Evolutionary conservation across 2,888 invertebrate genomes (phyloP).

Genomic region (Cheiracanthium punctorium): DNA sequence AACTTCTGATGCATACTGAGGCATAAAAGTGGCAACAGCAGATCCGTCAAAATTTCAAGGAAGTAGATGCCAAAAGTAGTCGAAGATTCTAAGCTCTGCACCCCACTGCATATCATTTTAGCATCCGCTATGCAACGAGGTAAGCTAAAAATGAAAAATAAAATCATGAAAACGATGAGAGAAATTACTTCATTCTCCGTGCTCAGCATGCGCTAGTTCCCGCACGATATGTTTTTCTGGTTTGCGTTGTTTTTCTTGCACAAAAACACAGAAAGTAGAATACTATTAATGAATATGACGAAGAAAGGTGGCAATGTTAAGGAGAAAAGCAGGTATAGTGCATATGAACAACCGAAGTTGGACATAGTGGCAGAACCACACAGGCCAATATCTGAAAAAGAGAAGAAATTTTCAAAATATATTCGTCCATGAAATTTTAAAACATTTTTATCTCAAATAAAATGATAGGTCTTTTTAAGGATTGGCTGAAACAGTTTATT

Average conservation of each 20-base stretch:
- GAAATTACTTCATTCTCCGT: conserved; percentile 27
- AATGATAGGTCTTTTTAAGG: too few relatives aligned
- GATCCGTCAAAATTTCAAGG: conserved; percentile 20
- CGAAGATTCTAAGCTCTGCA: neutral
- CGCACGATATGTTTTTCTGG: conserved; percentile 9
- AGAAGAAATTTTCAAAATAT: too few relatives aligned
- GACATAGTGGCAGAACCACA: conserved; percentile 27
- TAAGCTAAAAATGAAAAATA: conserved; percentile 11
- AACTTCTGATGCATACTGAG: conserved; percentile 30
- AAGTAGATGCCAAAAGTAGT: conserved; percentile 22
- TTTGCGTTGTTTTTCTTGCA: neutral
- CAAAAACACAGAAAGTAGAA: neutral
- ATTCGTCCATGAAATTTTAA: too few relatives aligned
- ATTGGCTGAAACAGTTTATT: too few relatives aligned
- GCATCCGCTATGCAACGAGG: conserved; percentile 26
- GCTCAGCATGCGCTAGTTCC: conserved; percentile 23
- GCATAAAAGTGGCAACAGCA: conserved; percentile 35
- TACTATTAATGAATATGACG: neutral
- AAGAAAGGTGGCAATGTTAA: conserved; percentile 34
- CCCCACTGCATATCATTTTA: conserved; percentile 10
- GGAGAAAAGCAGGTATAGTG: conserved; percentile 22
- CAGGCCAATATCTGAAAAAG: conserved; percentile 28
- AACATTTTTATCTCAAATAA: too few relatives aligned
- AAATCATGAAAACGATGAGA: conserved; percentile 8
- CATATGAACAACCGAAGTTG: conserved; percentile 32